phyloP scores from a whole-genome alignment of 2,888 invertebrate species.

The Acleris sparsana region DNA sequence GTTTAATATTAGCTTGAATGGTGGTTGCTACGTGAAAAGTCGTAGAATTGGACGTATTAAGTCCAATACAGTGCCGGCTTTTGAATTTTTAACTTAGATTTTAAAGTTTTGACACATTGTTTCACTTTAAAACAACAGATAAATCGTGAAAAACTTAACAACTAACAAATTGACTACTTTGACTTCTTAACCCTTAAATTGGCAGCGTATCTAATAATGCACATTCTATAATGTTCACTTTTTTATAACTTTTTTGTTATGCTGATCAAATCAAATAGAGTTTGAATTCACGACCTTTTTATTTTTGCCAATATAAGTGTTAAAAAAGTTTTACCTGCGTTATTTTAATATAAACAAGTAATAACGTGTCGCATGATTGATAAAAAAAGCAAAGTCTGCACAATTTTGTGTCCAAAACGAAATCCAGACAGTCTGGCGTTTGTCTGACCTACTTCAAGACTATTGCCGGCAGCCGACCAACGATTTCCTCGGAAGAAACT shows the following conservation, averaged over 20 bases:
- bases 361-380: background rate
- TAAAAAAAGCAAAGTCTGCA: background rate
- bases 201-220: too few relatives aligned
- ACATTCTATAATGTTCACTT: too few relatives aligned
- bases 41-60: background rate
- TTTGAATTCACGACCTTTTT: too few relatives aligned
- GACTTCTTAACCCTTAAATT: too few relatives aligned
- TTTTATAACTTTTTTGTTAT: too few relatives aligned
- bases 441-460: constrained; percentile 25
- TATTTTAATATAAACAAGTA: background rate
- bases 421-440: constrained; percentile 32
- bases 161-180: too few relatives aligned
- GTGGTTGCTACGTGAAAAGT: constrained; percentile 2
- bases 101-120: background rate
- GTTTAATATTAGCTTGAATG: constrained; percentile 40
- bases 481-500: constrained; percentile 7
- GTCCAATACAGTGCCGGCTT: background rate
- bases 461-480: constrained; percentile 4
- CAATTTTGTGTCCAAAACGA: background rate
- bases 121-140: too few relatives aligned
- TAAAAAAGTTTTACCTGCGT: too few relatives aligned
- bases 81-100: background rate
- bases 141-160: too few relatives aligned
- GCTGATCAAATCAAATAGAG: too few relatives aligned
- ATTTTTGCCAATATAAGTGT: too few relatives aligned